Conservation (phyloP, 1,140 invertebrate genomes). For the Pemphigus obesinymphae region DNA sequence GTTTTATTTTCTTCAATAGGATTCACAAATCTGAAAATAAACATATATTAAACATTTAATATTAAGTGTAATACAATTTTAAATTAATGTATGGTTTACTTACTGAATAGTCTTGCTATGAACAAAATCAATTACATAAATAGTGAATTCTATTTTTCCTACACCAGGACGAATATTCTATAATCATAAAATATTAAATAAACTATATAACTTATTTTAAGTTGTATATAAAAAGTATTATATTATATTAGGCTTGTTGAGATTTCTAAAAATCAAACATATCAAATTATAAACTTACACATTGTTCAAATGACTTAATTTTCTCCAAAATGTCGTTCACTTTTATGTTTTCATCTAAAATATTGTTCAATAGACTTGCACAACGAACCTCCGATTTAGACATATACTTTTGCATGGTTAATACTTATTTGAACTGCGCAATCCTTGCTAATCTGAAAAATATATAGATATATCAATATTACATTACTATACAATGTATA, state of each 20-base stretch:
- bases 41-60: not conserved
- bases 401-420: constrained; percentile 29
- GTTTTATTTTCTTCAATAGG: not conserved
- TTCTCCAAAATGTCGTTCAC: constrained; percentile 6
- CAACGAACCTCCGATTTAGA: constrained; percentile 36
- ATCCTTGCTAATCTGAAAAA: not conserved
- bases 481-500: no score
- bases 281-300: constrained; percentile 1
- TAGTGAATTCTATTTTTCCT: constrained; percentile 31
- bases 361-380: constrained; percentile 24
- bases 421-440: not conserved
- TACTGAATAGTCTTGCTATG: constrained; percentile 18
- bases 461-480: not conserved
- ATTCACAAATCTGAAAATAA: constrained; percentile 4
- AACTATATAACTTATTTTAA: not conserved
- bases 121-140: constrained; percentile 27
- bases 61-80: not conserved
- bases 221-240: not conserved
- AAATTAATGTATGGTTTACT: not conserved
- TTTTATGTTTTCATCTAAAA: constrained; percentile 23
- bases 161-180: constrained; percentile 33
- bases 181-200: not conserved
- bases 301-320: not conserved
- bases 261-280: not conserved
- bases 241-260: not conserved